phyloP scores from a whole-genome alignment of 2,888 invertebrate genomes.

The Chymomyza amoena region DNA sequence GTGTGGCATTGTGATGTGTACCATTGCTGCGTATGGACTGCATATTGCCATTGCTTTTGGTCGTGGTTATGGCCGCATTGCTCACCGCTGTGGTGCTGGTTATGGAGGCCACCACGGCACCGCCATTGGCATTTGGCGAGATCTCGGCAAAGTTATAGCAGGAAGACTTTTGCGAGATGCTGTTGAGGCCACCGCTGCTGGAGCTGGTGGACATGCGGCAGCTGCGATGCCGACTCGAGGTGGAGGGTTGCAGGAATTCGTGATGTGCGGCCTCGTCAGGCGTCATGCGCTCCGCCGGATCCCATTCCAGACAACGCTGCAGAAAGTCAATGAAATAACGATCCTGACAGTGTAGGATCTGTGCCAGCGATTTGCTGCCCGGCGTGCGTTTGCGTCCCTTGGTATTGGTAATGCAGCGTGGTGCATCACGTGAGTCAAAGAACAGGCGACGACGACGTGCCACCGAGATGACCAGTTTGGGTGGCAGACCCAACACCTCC shows the following conservation, averaged over 20 bases:
- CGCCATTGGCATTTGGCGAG: slow-evolving; percentile 60
- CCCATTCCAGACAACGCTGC: slow-evolving; percentile 95
- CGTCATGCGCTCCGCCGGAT: slow-evolving; percentile 93
- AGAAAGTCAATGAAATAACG: slow-evolving; percentile 94
- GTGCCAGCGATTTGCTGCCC: slow-evolving; percentile 88
- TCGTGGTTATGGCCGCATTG: slow-evolving; percentile 74
- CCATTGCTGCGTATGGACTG: slow-evolving; percentile 42
- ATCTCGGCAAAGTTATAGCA: slow-evolving; percentile 76
- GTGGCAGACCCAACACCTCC: slow-evolving; percentile 95
- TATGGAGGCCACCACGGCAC: slow-evolving; percentile 70
- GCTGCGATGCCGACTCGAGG: slow-evolving; percentile 77
- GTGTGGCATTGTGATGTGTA: slow-evolving; percentile 14
- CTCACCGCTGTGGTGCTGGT: slow-evolving; percentile 73
- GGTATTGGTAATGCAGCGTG: slow-evolving; percentile 94
- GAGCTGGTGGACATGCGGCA: slow-evolving; percentile 76
- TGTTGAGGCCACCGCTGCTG: slow-evolving; percentile 75
- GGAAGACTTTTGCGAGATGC: slow-evolving; percentile 76
- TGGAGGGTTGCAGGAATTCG: slow-evolving; percentile 87
- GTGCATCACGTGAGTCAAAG: slow-evolving; percentile 93
- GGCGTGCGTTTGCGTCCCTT: slow-evolving; percentile 95
- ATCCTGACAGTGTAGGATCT: slow-evolving; percentile 91
- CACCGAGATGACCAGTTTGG: slow-evolving; percentile 89
- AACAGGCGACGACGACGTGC: slow-evolving; percentile 92
- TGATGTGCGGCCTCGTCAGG: slow-evolving; percentile 94
- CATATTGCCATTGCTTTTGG: slow-evolving; percentile 49